These are phyloP conservation scores for Zaprionus bogoriensis DNA, from an alignment of 2,888 invertebrate genomes.

Conservation along the genomic window DNA sequence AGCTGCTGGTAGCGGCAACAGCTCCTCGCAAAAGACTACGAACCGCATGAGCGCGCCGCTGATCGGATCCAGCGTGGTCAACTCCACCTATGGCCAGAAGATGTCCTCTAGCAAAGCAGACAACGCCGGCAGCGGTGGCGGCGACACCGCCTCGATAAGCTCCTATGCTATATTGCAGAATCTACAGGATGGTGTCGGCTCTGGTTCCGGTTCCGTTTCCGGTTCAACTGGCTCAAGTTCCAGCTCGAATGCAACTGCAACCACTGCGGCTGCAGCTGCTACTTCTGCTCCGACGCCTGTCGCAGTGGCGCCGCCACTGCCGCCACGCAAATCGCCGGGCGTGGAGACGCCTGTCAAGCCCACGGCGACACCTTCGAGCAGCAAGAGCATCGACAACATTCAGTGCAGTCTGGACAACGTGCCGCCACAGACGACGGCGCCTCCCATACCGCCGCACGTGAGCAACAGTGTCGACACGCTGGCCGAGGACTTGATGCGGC, in stretches of 20 bases:
- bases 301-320: slow-evolving; percentile 84
- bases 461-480: slow-evolving; percentile 75
- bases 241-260: slow-evolving; percentile 34
- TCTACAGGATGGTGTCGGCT: slow-evolving; percentile 61
- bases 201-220: slow-evolving; percentile 6
- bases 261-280: slow-evolving; percentile 10
- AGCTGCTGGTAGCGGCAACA: slow-evolving; percentile 27
- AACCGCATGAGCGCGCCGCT: slow-evolving; percentile 83
- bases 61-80: slow-evolving; percentile 72
- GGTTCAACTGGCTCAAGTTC: slow-evolving; percentile 10
- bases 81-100: slow-evolving; percentile 67
- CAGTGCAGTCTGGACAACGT: slow-evolving; percentile 74
- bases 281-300: too few species aligned
- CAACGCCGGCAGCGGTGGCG: slow-evolving; percentile 30
- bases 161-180: slow-evolving; percentile 81
- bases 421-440: slow-evolving; percentile 81
- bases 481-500: slow-evolving; percentile 78
- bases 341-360: slow-evolving; percentile 75
- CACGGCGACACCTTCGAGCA: slow-evolving; percentile 47
- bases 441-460: slow-evolving; percentile 82
- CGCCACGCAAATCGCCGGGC: slow-evolving; percentile 85
- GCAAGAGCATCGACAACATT: slow-evolving; percentile 80
- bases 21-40: slow-evolving; percentile 75
- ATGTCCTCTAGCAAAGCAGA: slow-evolving; percentile 63
- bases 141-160: slow-evolving; percentile 75